Evolutionary conservation across 2,888 invertebrate genomes (phyloP).

Genomic region (Dryomyza anilis): DNA sequence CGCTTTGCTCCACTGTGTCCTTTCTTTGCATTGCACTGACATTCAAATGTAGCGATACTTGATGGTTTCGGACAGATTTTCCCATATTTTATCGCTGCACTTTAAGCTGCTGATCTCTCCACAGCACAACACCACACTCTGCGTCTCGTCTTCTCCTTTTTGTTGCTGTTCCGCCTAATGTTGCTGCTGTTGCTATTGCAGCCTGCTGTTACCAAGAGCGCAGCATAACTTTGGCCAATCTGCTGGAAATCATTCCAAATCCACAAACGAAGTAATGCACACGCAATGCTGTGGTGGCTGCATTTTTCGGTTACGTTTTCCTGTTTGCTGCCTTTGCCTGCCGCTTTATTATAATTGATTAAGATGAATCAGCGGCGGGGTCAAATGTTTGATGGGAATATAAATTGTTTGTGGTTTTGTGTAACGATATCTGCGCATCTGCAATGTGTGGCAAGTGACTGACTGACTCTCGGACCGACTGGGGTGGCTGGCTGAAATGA

Average conservation of each 20-base stretch:
- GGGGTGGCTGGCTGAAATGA: neutral
- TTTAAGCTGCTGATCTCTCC: constrained; percentile 17
- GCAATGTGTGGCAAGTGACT: neutral
- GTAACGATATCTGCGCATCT: constrained; percentile 34
- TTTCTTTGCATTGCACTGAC: neutral
- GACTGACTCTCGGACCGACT: neutral
- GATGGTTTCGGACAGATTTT: constrained; percentile 20
- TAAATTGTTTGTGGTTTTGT: constrained; percentile 59
- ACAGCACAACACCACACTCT: constrained; percentile 5
- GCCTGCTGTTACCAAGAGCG: neutral
- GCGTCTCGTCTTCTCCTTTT: neutral
- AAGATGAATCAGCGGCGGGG: constrained; percentile 61
- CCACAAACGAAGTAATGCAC: constrained; percentile 3
- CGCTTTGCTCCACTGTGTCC: neutral
- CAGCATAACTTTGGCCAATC: neutral
- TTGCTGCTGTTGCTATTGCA: neutral
- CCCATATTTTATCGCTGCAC: constrained; percentile 20
- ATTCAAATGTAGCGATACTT: neutral
- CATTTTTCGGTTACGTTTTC: neutral
- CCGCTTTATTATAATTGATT: constrained; percentile 57
- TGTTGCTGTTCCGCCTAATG: neutral
- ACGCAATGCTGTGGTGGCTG: neutral
- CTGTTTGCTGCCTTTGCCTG: neutral
- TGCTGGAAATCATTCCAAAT: neutral
- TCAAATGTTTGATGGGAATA: constrained; percentile 60